Evolutionary conservation across 64 coral and sea anemone species (phyloP), one percentile per base, ranked within the genome.

Genomic region (Platygyra sinensis): DNA sequence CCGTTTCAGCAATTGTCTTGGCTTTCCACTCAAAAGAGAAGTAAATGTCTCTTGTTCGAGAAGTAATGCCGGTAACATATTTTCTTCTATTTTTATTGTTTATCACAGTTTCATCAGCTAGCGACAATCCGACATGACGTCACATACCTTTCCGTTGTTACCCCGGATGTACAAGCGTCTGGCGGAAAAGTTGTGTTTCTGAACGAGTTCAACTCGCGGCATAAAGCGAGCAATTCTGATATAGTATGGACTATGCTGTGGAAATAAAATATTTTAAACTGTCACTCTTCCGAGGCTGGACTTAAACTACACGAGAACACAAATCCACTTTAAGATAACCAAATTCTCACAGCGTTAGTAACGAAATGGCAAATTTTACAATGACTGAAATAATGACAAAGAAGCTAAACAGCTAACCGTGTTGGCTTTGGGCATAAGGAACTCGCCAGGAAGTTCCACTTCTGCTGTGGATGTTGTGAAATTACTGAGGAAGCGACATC

Each of bases 111-210:
- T 27, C 22, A 24, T 24, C n/a, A n/a, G 29, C 65, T 29, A 46
- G 5, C 8, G 62, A 24, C 18, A 22, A n/a, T 0, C 6, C 13
- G 18, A 20, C 18, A 50, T 77, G 39, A 77, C 22, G n/a, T 6
- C 24, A 72, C 6, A 30, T 91, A 99, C 97, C 94, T 99, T 99
- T 54, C 97, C 97, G 73, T 99, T 99, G 42, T 99, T 99, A 15
- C 94, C 97, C 29, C 97, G 80, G 54, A 99, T 95, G 64, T 96
- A 99, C n/a, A 99, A 88, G 38, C 97, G 80, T 46, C 97, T 77
- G 10, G 97, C 97, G 27, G 97, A 99, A 57, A 99, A 95, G 73
- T 99, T 99, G 80, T 99, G 97, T 74, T 93, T 99, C 79, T 99
- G 97, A 31, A 99, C 97, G 22, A 99, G 97, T 72, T 99, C 97